phyloP scores from a whole-genome alignment of 2,888 invertebrate species.

The Xestia xanthographa region DNA sequence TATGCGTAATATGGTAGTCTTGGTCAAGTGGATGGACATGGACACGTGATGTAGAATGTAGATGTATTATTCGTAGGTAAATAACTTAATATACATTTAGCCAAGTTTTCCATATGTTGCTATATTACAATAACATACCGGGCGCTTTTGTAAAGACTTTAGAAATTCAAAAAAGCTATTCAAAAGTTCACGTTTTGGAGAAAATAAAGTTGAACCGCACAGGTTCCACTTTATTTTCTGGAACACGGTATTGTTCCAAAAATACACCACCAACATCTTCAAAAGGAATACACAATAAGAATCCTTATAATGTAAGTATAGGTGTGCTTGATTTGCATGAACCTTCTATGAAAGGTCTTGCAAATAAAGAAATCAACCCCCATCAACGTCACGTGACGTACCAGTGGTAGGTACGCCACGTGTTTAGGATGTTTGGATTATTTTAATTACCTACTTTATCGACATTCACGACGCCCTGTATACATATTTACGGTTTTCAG shows the following conservation, averaged over 20 bases:
- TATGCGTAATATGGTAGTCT: neutral
- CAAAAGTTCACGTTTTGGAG: neutral
- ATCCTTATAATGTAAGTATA: neutral
- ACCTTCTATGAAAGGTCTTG: neutral
- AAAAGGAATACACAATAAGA: neutral
- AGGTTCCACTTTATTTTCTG: neutral
- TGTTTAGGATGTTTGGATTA: neutral
- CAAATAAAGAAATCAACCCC: neutral
- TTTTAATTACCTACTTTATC: neutral
- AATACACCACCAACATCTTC: neutral
- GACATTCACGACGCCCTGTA: neutral
- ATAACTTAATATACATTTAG: too few relatives aligned
- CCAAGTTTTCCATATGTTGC: neutral
- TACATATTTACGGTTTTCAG: too few relatives aligned
- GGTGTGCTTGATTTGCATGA: neutral
- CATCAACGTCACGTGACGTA: neutral
- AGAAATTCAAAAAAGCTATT: neutral
- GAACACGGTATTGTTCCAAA: neutral
- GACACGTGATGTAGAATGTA: neutral
- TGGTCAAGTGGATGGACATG: neutral
- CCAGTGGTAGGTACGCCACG: neutral
- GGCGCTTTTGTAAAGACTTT: neutral
- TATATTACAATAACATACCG: neutral
- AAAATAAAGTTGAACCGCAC: neutral
- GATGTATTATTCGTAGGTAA: neutral